phyloP scores from a whole-genome alignment of 2,888 invertebrate species.

The Venustoraphidia nigricollis region DNA sequence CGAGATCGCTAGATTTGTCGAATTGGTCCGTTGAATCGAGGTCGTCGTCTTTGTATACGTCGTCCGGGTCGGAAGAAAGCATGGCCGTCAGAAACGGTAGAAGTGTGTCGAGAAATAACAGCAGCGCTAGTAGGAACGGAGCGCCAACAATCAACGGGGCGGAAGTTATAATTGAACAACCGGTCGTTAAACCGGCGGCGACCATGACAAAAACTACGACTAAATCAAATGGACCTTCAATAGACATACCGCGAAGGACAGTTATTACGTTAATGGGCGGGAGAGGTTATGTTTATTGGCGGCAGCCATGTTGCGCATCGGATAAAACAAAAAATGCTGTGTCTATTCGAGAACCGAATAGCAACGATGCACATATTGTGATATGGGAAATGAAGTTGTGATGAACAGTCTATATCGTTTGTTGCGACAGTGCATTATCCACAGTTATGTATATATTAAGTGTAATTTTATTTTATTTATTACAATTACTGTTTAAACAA shows the following conservation, averaged over 20 bases:
- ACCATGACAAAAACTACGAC: conserved; percentile 13
- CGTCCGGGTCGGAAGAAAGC: conserved; percentile 76
- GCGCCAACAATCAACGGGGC: conserved; percentile 21
- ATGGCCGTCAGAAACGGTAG: conserved; percentile 50
- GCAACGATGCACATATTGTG: conserved; percentile 75
- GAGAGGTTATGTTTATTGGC: conserved; percentile 75
- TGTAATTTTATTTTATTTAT: conserved; percentile 10
- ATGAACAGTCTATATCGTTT: conserved; percentile 17
- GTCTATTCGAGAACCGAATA: conserved; percentile 51
- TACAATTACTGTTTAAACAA: conserved; percentile 13
- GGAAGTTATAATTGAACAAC: conserved; percentile 16
- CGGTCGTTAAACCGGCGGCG: conserved; percentile 11
- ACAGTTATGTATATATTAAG: conserved; percentile 12
- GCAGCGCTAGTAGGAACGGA: conserved; percentile 49
- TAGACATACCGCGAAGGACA: conserved; percentile 45
- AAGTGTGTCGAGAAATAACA: conserved; percentile 59
- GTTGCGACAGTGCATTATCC: too few species aligned
- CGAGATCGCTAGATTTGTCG: conserved; percentile 65
- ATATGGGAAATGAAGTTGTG: conserved; percentile 80
- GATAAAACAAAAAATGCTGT: conserved; percentile 32
- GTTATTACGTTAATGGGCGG: conserved; percentile 79
- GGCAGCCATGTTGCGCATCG: conserved; percentile 51
- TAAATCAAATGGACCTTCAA: conserved; percentile 20
- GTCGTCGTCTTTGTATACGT: conserved; percentile 65
- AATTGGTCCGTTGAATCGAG: conserved; percentile 82